Evolutionary conservation across 2,113 vertebrate genomes (phyloP).

Genomic region (Cynocephalus volans): DNA sequence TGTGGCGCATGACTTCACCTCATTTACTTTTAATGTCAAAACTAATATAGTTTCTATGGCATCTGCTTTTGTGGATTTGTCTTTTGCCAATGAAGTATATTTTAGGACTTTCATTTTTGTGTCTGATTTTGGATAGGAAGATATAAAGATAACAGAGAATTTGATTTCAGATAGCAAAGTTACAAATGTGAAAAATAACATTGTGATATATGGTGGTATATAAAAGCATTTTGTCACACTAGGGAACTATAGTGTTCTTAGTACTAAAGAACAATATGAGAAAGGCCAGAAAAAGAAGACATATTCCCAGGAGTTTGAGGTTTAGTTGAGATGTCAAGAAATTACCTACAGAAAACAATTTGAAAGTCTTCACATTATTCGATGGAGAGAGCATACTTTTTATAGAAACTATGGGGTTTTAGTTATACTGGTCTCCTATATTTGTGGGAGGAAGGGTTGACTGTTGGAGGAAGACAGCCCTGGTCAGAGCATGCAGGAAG

Average conservation of each 20-base stretch:
- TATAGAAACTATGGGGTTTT: background rate
- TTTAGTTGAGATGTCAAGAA: background rate
- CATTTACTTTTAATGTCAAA: background rate
- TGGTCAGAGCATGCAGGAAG: background rate
- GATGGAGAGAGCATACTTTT: background rate
- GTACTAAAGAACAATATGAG: background rate
- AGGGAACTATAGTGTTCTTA: background rate
- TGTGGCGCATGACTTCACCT: too few relatives aligned
- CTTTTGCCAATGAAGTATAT: background rate
- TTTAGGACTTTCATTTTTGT: background rate
- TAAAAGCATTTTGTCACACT: background rate
- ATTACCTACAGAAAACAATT: background rate
- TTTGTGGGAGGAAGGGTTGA: background rate
- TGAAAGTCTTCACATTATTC: background rate
- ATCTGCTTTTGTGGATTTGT: background rate
- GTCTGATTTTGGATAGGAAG: background rate
- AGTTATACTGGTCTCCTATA: background rate
- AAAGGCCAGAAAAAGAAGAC: background rate
- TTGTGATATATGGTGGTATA: background rate
- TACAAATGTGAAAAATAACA: background rate
- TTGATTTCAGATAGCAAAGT: background rate
- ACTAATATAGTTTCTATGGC: background rate
- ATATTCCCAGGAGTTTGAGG: background rate
- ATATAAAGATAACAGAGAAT: background rate
- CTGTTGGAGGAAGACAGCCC: background rate